These are phyloP conservation scores for Charaxes varanes DNA, from an alignment of 1,140 invertebrate genomes.

Conservation along the genomic window DNA sequence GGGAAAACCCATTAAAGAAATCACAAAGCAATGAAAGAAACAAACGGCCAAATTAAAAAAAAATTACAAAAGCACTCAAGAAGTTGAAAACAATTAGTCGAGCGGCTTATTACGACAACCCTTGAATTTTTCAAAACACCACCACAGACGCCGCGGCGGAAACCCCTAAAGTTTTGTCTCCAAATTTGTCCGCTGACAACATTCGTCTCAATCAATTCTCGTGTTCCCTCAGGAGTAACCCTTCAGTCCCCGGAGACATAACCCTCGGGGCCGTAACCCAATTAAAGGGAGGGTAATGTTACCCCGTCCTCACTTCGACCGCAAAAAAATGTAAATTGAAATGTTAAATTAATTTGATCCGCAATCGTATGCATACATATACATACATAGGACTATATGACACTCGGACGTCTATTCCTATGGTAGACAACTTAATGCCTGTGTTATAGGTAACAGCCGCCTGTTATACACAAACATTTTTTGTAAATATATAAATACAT, in stretches of 20 bases:
- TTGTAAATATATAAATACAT: too few relatives aligned
- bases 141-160: slow-evolving; percentile 22
- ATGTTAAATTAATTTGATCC: slow-evolving; percentile 49
- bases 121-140: slow-evolving; percentile 33
- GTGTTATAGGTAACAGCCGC: too few relatives aligned
- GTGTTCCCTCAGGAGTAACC: slow-evolving; percentile 46
- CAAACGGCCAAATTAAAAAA: slow-evolving; percentile 11
- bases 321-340: slow-evolving; percentile 57
- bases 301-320: slow-evolving; percentile 26
- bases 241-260: slow-evolving; percentile 38
- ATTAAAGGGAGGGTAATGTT: slow-evolving; percentile 47
- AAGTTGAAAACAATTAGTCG: slow-evolving; percentile 42
- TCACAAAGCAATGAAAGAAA: slow-evolving; percentile 25
- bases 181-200: slow-evolving; percentile 49
- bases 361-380: slow-evolving; percentile 23
- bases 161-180: slow-evolving; percentile 38
- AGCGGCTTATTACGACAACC: slow-evolving; percentile 19
- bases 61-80: slow-evolving; percentile 40
- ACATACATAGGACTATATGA: too few relatives aligned
- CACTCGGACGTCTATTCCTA: too few relatives aligned
- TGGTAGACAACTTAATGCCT: too few relatives aligned
- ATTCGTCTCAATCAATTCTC: slow-evolving; percentile 61
- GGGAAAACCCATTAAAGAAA: slow-evolving; percentile 24
- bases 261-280: slow-evolving; percentile 46
- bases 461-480: too few relatives aligned